Base-by-base conservation (phyloP, 2,888 invertebrate genomes). In the Microctonus brassicae region DNA sequence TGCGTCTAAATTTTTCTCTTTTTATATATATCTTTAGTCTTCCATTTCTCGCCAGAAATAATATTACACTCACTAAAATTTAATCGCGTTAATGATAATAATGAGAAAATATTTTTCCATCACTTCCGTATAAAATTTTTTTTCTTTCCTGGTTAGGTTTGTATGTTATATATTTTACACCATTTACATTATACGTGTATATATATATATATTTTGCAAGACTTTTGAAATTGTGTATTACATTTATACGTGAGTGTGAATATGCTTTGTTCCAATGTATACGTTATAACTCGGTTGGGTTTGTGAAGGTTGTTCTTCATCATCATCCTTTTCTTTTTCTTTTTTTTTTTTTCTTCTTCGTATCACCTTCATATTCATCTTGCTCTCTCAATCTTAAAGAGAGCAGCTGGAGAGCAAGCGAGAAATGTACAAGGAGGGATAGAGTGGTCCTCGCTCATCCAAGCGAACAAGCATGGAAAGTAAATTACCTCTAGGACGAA, bases 401-500 rank as follows among this genome's bases (percentile, higher is more conserved):
- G 70, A 58, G 67, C 36, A 63, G 52, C 65, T 55, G 64, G 65
- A 71, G 70, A 63, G 62, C 64, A 70, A 74, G 73, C 0, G 47
- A 47, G 6, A 20, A 1, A 29, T n/a, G n/a, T n/a, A n/a, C n/a
- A 13, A 5, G 5, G n/a, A 39, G 13, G n/a, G 47, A 47, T 47
- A 47, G 47, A 47, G 75, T 70, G 74, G 77, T 3, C 3, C 63
- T 73, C 74, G 47, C 9, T 76, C 76, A 76, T 74, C 69, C 69
- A 73, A 65, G 77, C 60, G 76, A 67, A 82, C 64, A 72, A 80
- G 75, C 81, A 83, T 69, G 76, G 78, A 79, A 79, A 78, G 79
- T 80, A 82, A 82, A 82, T 83, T 82, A 81, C 80, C 81, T 82
- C 80, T 80, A 80, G 83, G 78, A 78, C 76, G 74, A 78, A 76